phyloP scores from a whole-genome alignment of 2,888 invertebrate species.

The Brenthis hecate region DNA sequence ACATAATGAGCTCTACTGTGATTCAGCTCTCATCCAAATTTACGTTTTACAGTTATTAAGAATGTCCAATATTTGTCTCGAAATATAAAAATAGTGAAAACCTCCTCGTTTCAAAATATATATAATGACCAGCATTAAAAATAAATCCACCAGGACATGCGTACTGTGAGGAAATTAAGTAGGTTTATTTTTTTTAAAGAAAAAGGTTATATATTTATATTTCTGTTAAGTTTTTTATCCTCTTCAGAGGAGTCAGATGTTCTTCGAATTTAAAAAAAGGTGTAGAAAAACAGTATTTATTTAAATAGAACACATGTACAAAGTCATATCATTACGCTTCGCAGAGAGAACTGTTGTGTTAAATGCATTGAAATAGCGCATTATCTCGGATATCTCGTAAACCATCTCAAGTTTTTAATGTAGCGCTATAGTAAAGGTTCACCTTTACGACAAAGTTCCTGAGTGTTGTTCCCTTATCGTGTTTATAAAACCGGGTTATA shows the following conservation, averaged over 20 bases:
- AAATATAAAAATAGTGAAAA: no score
- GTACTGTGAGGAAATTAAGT: no score
- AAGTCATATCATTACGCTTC: conserved; percentile 14
- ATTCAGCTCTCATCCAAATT: no score
- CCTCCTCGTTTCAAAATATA: no score
- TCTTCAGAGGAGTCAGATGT: not conserved
- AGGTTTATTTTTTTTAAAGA: no score
- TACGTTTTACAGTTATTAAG: no score
- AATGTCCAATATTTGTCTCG: no score
- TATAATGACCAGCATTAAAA: no score
- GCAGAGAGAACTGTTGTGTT: conserved; percentile 23
- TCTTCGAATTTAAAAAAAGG: not conserved
- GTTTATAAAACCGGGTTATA: not conserved
- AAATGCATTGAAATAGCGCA: conserved; percentile 41
- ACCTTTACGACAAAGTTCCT: conserved; percentile 25
- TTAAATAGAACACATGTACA: conserved; percentile 13
- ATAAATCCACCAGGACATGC: no score
- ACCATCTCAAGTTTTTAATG: conserved; percentile 32
- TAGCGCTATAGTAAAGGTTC: conserved; percentile 30
- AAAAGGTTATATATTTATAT: no score
- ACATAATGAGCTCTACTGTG: no score
- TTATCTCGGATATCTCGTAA: conserved; percentile 35
- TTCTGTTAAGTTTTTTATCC: not conserved
- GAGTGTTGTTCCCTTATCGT: conserved; percentile 1
- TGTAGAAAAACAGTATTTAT: conserved; percentile 2